These are phyloP conservation scores for Cataglyphis livida DNA, from an alignment of 2,888 invertebrate species.

Conservation along the genomic window DNA sequence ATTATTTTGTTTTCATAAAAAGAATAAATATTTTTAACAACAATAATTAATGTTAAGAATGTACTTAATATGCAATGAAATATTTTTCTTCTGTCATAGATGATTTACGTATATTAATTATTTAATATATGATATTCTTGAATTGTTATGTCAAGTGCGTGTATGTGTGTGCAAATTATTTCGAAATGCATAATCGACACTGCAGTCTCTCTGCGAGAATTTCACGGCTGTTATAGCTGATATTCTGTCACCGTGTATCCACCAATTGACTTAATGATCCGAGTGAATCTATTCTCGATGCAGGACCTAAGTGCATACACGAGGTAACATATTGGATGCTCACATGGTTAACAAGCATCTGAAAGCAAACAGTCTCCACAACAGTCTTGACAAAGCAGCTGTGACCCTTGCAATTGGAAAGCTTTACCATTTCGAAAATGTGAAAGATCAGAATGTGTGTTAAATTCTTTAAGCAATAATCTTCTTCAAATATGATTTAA, in stretches of 20 bases:
- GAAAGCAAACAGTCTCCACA: conserved; percentile 75
- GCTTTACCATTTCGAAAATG: conserved; percentile 46
- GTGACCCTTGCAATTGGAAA: conserved; percentile 52
- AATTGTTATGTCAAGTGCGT: not conserved
- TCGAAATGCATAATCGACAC: not conserved
- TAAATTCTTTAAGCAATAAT: not conserved
- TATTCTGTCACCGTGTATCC: conserved; percentile 72
- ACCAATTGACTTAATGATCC: conserved; percentile 78
- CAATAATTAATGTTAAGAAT: not conserved
- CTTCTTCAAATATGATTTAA: not conserved
- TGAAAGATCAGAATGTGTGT: not conserved
- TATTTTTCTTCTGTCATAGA: not conserved
- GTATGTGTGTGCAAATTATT: not conserved
- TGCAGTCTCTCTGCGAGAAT: conserved; percentile 29
- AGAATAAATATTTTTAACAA: not conserved
- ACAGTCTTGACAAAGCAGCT: conserved; percentile 72
- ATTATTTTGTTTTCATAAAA: not conserved
- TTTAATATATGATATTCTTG: not conserved
- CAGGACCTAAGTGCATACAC: conserved; percentile 76
- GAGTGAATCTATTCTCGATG: conserved; percentile 73
- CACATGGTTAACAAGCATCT: conserved; percentile 78
- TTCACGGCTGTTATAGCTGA: conserved; percentile 61
- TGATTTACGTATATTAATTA: not conserved
- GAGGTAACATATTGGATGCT: conserved; percentile 77
- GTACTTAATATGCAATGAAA: not conserved